Conservation (phyloP, 2,888 invertebrate species). For the Chrysolina oricalcia region DNA sequence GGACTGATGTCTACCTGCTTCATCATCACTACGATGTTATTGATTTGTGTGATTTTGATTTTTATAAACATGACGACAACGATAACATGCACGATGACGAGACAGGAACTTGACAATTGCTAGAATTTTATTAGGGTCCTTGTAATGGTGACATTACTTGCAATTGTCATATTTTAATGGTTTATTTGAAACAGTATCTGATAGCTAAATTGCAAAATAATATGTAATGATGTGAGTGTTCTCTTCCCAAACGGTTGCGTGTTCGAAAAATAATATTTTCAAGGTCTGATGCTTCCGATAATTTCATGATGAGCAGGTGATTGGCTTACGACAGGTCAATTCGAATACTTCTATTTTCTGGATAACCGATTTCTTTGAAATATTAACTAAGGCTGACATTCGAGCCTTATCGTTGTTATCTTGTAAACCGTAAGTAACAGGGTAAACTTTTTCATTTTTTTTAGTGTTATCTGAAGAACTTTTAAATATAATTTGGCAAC, state of each 20-base stretch:
- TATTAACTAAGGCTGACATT: neutral
- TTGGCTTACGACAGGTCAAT: neutral
- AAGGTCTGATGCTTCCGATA: conserved; percentile 33
- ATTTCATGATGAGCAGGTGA: neutral
- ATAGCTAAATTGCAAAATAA: conserved; percentile 28
- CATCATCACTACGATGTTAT: neutral
- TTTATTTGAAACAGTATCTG: conserved; percentile 7
- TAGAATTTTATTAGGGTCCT: conserved; percentile 2
- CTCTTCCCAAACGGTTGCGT: conserved; percentile 17
- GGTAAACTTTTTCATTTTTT: no score
- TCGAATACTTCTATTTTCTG: neutral
- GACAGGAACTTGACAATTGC: conserved; percentile 12
- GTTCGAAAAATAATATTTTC: conserved; percentile 29
- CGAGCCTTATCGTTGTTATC: no score
- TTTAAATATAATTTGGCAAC: no score
- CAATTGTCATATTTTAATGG: neutral
- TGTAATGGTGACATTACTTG: neutral
- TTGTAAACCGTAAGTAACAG: no score
- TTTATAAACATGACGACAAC: neutral
- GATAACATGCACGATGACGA: neutral
- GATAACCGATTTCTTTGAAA: neutral
- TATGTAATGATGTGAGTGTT: conserved; percentile 24
- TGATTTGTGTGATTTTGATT: neutral
- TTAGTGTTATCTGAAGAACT: no score
- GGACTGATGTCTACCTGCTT: no score